Evolutionary conservation across 2,888 invertebrate genomes (phyloP), one percentile per base, ranked within the genome.

Genomic region (Thelaira solivaga): DNA sequence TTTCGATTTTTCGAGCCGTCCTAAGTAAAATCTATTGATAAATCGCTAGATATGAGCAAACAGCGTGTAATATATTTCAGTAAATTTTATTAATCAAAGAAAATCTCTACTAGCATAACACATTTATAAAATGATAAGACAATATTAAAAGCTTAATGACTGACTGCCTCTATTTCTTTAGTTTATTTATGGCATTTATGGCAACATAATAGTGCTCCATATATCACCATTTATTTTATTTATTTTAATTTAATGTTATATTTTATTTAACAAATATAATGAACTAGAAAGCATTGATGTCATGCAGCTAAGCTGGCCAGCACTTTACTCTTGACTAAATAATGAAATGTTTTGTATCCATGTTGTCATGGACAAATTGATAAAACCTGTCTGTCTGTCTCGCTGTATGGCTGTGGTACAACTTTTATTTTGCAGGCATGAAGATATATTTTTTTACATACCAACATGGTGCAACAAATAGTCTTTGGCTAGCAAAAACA

Each of bases 351-450:
- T 57, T 64, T 72, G 55, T 64, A 29, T 72, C 36, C 45, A 55
- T 55, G 45, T 64, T 72, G 53, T 72, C 62, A 55, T 72, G 72
- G 47, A 72, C 72, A 72, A 72, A 72, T 64, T 72, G 64, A 64
- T 72, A 72, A 72, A 72, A 72, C 71, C 55, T 64, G 72, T 55
- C 64, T 47, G 13, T 4, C n/a, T n/a, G n/a, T n/a, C n/a, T n/a
- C n/a, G n/a, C n/a, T n/a, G n/a, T n/a, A n/a, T 39, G 20, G 29
- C n/a, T 45, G 26, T 39, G 29, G 8, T 55, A 43, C 31, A n/a
- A 68, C 41, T 61, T 47, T 29, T 45, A 34, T 45, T 61, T 61
- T 10, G 31, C 20, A 67, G 53, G 22, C 53, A 55, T 41, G 7
- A 59, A 59, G 51, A 51, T 64, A 64, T 47, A 55, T n/a, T n/a